Evolutionary conservation across 2,113 vertebrate species (phyloP).

Genomic region (Leiothrix lutea): DNA sequence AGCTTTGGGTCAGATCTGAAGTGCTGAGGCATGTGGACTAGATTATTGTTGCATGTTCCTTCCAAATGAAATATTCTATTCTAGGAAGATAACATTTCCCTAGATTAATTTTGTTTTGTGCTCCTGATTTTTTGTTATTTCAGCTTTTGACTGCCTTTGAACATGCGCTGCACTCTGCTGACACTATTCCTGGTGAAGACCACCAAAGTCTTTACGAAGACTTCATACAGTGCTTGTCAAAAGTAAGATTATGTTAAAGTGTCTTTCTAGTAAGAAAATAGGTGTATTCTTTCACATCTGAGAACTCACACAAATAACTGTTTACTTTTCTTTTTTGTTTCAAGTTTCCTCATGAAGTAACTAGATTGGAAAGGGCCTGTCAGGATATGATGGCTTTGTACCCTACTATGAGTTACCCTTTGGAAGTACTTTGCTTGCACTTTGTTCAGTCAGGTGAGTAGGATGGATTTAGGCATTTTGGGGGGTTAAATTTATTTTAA

Average conservation of each 20-base stretch:
- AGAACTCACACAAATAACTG: neutral
- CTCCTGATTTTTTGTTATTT: constrained; percentile 33
- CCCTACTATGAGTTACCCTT: constrained; percentile 78
- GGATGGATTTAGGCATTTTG: neutral
- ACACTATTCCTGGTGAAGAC: constrained; percentile 82
- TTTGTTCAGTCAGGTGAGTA: constrained; percentile 84
- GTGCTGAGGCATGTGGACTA: neutral
- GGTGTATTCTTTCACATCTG: neutral
- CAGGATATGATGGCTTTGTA: constrained; percentile 83
- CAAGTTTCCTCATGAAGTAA: constrained; percentile 81
- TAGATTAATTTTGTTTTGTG: neutral
- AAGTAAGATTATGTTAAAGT: constrained; percentile 74
- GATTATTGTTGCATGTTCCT: neutral
- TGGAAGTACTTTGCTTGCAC: constrained; percentile 85
- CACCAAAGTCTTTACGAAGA: constrained; percentile 82
- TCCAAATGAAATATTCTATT: neutral
- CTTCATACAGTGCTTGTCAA: constrained; percentile 86
- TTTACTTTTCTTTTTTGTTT: constrained; percentile 1
- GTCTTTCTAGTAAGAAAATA: neutral
- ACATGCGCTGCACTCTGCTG: constrained; percentile 78
- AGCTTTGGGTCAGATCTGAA: neutral
- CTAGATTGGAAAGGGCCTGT: constrained; percentile 85
- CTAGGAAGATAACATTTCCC: neutral
- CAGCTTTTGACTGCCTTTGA: constrained; percentile 91
- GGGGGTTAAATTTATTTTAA: neutral